Percentiles rank a stretch among this genome's conserved stretches.
These are phyloP conservation scores for Notodromas monacha DNA, from an alignment of 2,888 invertebrate species.

Conservation along the genomic window DNA sequence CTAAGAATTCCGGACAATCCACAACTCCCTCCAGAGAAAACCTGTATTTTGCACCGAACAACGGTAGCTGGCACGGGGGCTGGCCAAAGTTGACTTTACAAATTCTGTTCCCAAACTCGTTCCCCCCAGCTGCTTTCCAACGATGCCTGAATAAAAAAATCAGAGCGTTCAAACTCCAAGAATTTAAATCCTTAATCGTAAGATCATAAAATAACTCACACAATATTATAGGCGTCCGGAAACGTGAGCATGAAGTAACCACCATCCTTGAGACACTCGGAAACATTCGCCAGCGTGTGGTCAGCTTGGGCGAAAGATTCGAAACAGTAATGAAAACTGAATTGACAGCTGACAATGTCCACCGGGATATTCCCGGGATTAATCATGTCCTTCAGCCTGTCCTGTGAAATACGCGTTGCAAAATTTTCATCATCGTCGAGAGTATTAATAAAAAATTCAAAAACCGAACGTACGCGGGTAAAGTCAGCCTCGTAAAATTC, in stretches of 20 bases:
- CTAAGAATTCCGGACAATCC: slow-evolving; percentile 90
- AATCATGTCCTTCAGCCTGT: slow-evolving; percentile 29
- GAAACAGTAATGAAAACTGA: slow-evolving; percentile 89
- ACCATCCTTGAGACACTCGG: slow-evolving; percentile 53
- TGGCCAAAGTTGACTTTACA: slow-evolving; percentile 18
- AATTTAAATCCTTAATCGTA: slow-evolving; percentile 2
- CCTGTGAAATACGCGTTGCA: too few species aligned
- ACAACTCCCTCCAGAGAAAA: slow-evolving; percentile 86
- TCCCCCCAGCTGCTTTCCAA: slow-evolving; percentile 10
- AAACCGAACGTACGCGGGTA: too few species aligned
- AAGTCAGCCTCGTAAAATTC: slow-evolving; percentile 77
- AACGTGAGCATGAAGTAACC: slow-evolving; percentile 91
- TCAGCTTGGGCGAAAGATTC: slow-evolving; percentile 59
- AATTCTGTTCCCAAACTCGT: slow-evolving; percentile 19
- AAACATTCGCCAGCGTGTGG: slow-evolving; percentile 64
- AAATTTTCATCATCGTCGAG: slow-evolving; percentile 6
- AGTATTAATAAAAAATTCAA: slow-evolving; percentile 8
- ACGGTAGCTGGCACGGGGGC: slow-evolving; percentile 21
- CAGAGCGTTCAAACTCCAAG: background rate
- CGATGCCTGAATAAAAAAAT: slow-evolving; percentile 10
- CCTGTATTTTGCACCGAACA: slow-evolving; percentile 84
- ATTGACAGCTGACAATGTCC: slow-evolving; percentile 82
- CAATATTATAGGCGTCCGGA: slow-evolving; percentile 67
- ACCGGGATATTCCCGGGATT: slow-evolving; percentile 32
- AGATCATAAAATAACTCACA: slow-evolving; percentile 20